Evolutionary conservation across 2,797 vertebrate species (phyloP).

Genomic region (Gallinago solitaria): DNA sequence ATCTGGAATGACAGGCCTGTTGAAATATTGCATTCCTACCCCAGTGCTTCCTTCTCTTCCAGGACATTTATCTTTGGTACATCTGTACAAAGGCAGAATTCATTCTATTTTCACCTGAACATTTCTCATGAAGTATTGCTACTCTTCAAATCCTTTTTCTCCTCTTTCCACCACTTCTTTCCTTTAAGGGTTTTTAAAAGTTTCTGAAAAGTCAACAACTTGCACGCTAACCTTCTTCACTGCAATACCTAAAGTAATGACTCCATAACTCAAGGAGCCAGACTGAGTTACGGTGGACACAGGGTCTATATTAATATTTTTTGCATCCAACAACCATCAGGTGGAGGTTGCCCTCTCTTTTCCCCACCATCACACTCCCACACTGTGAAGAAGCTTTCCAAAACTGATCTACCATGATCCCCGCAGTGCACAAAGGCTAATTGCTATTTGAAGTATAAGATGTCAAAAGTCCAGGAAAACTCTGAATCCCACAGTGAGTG

Average conservation of each 20-base stretch:
- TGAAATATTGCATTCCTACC: neutral
- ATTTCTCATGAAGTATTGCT: neutral
- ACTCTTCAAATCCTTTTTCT: neutral
- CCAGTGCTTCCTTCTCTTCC: neutral
- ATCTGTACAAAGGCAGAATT: neutral
- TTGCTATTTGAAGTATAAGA: neutral
- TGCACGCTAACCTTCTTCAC: neutral
- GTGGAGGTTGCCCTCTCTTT: neutral
- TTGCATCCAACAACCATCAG: neutral
- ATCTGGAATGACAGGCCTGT: neutral
- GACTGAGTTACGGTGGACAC: neutral
- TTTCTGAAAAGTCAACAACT: neutral
- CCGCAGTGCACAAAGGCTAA: neutral
- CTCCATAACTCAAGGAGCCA: neutral
- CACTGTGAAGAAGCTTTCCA: neutral
- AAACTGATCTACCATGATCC: neutral
- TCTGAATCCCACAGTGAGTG: neutral
- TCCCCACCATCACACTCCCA: neutral
- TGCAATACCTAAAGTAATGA: too few relatives aligned
- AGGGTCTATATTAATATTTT: neutral
- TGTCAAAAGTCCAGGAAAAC: neutral
- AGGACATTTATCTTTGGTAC: neutral
- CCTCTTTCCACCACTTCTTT: neutral
- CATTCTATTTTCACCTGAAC: neutral
- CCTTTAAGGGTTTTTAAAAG: neutral